Evolutionary conservation across 2,113 vertebrate species (phyloP), one percentile per base, ranked within the genome.

Genomic region (Chaetops frenatus): DNA sequence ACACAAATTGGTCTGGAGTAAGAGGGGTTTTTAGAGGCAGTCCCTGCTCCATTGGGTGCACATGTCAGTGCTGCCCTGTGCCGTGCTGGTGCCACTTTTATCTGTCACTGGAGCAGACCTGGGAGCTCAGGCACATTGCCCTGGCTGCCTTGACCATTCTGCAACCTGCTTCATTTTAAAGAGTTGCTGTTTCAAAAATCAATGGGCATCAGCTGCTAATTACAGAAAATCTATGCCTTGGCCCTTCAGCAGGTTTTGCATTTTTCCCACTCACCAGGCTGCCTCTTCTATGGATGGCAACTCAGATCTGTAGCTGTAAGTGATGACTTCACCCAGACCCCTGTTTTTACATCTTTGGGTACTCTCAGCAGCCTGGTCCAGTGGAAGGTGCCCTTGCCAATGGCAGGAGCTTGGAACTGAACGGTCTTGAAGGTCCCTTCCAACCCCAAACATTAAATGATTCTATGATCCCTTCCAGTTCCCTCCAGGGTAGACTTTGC

Each of bases 121-220:
- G 1, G 77, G 58, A 88, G 76, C 82, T 95, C 76, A 40, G 66
- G 47, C 33, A 0, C 2, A 0, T 69, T 35, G 81, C 72, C 67
- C 76, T 57, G 82, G 67, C 90, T 6, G 21, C 7, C 2, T 1
- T 15, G 67, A 29, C 91, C 69, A 33, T 20, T 57, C 88, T 53
- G 28, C 47, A 74, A 57, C 36, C 61, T 25, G 53, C 7, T 84
- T 48, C 36, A 8, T 86, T 92, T 92, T 28, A 60, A 67, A 88
- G 92, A 89, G 94, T 51, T 42, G 77, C 72, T 61, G 3, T 96
- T 94, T 95, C 96, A 96, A 92, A 96, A 97, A 96, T 97, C 95
- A 96, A 93, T 96, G 90, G 81, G 80, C 45, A 84, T 96, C 93
- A 88, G 69, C 86, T 94, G 62, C 72, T 96, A 95, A 96, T 97